Evolutionary conservation across 2,888 invertebrate genomes (phyloP), one percentile per base, ranked within the genome.

Genomic region (Coenonympha arcania): DNA sequence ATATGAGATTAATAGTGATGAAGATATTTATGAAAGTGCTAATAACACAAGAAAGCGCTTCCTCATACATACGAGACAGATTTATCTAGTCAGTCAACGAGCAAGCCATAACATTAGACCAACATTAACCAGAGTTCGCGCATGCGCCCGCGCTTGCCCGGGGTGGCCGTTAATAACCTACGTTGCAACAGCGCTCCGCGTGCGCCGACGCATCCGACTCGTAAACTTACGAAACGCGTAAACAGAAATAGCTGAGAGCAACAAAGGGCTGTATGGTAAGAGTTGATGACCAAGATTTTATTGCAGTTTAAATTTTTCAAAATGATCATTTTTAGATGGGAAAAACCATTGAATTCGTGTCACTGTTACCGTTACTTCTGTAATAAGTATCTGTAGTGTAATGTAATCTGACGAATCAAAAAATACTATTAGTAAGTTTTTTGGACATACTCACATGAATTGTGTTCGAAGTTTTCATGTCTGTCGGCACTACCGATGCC

Each of bases 221-320:
- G 80, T 80, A 80, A 81, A 82, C 68, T 82, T 82, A 81, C 83
- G 84, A 82, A 85, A 84, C 79, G 64, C 76, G 74, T 77, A 78
- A 78, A 81, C 79, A 79, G 80, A 84, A 83, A 83, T 80, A 84
- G 74, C 75, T 77, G 48, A 57, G 61, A 53, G 73, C 79, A 80
- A 82, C 83, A 84, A 83, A 82, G 81, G 79, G 80, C 76, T 66
- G 52, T 43, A 43, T 20, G 15, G 9, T 31, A 22, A 20, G 43
- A 43, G 43, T 9, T 9, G 22, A 6, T 8, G 5, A 20, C 4
- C 9, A 4, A n/a, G 13, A 30, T n/a, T n/a, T n/a, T n/a, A n/a
- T n/a, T n/a, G n/a, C n/a, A n/a, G n/a, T n/a, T n/a, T n/a, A n/a
- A n/a, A n/a, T n/a, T n/a, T n/a, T n/a, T n/a, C n/a, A n/a, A n/a